Evolutionary conservation across 2,113 vertebrate species (phyloP).

Genomic region (Podarcis muralis): DNA sequence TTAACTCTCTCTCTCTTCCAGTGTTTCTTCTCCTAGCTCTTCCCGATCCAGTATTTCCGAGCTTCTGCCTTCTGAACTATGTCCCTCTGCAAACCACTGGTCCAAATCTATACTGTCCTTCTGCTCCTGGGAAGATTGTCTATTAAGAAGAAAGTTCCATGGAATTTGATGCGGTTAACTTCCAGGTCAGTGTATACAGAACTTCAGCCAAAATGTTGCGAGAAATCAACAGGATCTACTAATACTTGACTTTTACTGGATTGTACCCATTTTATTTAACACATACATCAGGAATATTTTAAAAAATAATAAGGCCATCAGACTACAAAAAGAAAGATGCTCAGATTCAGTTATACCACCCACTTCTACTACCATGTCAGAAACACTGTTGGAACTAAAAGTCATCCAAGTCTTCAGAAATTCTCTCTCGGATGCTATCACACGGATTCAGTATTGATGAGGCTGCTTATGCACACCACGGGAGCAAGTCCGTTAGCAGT

Average conservation of each 20-base stretch:
- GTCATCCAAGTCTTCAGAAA: not conserved
- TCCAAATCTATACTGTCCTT: too few species aligned
- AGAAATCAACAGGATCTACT: not conserved
- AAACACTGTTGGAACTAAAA: not conserved
- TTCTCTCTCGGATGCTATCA: rapidly evolving
- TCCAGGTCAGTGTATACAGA: not conserved
- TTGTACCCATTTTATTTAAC: not conserved
- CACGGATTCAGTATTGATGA: rapidly evolving
- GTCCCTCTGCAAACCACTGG: too few species aligned
- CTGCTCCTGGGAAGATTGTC: not conserved
- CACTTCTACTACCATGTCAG: not conserved
- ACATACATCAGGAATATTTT: not conserved
- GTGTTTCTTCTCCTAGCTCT: too few species aligned
- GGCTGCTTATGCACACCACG: not conserved
- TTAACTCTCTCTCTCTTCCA: too few species aligned
- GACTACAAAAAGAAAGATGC: not conserved
- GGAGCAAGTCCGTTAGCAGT: rapidly evolving
- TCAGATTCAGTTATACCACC: not conserved
- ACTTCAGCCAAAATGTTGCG: not conserved
- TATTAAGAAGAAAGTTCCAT: not conserved
- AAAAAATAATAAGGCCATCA: not conserved
- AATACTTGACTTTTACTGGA: not conserved
- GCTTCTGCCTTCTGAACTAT: too few species aligned
- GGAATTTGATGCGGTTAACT: not conserved
- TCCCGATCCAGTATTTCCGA: too few species aligned